These are phyloP conservation scores for Armadillidium nasatum DNA, from an alignment of 1,140 invertebrate genomes.

Conservation along the genomic window DNA sequence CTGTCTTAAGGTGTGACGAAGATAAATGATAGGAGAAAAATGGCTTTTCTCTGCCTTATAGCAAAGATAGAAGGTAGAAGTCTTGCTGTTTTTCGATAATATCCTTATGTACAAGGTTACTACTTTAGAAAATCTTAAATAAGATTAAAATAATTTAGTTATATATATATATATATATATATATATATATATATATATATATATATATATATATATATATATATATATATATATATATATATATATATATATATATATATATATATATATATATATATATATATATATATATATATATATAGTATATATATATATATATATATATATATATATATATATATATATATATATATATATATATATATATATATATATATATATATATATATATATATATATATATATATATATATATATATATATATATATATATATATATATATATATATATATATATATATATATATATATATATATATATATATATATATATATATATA, in stretches of 20 bases:
- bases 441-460: conserved; percentile 18
- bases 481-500: conserved; percentile 30
- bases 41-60: background rate
- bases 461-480: conserved; percentile 29
- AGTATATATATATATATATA: no score
- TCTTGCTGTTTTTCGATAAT: conserved; percentile 1
- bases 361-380: no score
- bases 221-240: conserved; percentile 28
- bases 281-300: no score
- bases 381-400: no score
- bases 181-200: conserved; percentile 30
- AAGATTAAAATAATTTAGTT: background rate
- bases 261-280: no score
- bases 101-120: conserved; percentile 4
- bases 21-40: background rate
- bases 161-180: background rate
- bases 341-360: no score
- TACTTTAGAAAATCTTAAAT: background rate
- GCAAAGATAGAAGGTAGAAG: background rate
- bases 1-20: conserved; percentile 1
- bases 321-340: no score
- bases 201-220: conserved; percentile 29
- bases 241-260: background rate
- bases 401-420: no score
- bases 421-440: no score